Percentiles rank a stretch among this genome's conserved stretches.
These are phyloP conservation scores for Cirrhinus molitorella DNA, from an alignment of 2,797 vertebrate species.

Conservation along the genomic window DNA sequence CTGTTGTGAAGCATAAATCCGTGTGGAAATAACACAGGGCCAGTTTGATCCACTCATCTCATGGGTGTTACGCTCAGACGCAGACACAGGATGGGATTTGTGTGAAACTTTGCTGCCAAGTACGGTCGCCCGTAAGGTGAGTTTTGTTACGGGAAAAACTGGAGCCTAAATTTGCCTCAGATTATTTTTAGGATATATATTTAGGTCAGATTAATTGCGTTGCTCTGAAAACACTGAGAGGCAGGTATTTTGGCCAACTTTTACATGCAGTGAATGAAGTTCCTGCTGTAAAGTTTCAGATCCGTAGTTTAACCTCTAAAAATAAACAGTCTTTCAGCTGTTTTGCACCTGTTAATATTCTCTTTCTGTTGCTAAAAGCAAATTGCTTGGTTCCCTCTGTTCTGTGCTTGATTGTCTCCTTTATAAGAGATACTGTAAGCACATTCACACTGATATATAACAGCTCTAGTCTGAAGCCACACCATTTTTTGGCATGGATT, in stretches of 20 bases:
- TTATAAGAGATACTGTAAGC: background rate
- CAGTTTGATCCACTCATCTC: slow-evolving; percentile 1
- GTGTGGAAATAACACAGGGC: background rate
- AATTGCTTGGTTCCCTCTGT: background rate
- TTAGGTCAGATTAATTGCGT: background rate
- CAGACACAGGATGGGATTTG: slow-evolving; percentile 6
- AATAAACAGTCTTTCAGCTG: slow-evolving; percentile 16
- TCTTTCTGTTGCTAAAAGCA: background rate
- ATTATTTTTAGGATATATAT: slow-evolving; percentile 5
- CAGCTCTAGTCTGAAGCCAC: background rate
- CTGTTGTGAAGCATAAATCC: background rate
- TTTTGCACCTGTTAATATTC: background rate
- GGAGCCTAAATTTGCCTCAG: slow-evolving; percentile 11
- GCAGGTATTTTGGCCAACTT: background rate
- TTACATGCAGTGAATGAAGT: background rate
- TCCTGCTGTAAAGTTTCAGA: background rate
- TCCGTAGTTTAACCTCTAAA: background rate
- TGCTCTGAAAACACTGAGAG: slow-evolving; percentile 11
- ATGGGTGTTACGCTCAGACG: background rate
- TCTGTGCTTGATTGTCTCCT: background rate
- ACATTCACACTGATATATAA: too few species aligned
- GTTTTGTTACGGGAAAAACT: slow-evolving; percentile 12
- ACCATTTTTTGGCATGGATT: background rate
- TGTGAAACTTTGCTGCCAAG: background rate
- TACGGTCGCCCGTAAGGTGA: background rate